Base-by-base conservation (phyloP, 2,113 vertebrate species). In the Electrona antarctica region DNA sequence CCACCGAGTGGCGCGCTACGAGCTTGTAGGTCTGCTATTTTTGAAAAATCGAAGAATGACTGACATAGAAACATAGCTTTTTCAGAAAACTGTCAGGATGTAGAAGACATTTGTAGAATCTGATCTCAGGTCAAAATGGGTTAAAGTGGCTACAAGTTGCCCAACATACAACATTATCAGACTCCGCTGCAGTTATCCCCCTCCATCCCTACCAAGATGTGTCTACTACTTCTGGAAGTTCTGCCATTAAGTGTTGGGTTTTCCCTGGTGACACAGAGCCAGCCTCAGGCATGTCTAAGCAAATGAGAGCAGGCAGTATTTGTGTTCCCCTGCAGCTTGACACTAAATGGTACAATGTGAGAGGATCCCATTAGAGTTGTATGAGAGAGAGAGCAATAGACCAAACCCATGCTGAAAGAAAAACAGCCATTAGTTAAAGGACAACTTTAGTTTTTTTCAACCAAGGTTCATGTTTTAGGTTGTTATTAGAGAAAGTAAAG, bases 341-440 rank as follows among this genome's bases (percentile, higher is more conserved):
- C 70, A 80, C 63, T 70, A 84, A 86, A 78, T 68, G 56, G 66
- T 73, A 79, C 71, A 73, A 86, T 77, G 76, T 85, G 59, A 73
- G 55, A 79, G 21, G 62, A 13, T 85, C 60, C 60, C 66, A 54
- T 12, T 71, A 82, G 80, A 81, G 60, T 64, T 64, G 21, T 71
- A 76, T 45, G 46, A 79, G 63, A 69, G 47, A 69, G 47, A 69
- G 58, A 28, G 21, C 21, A 21, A 60, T n/a, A 56, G 55, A 65
- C 72, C 47, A 9, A 6, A 88, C 56, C 15, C 67, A 29, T 15
- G 67, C 69, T 71, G 15, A 45, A 54, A n/a, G 58, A 64, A 69
- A 29, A 60, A 61, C 61, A 64, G 52, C 76, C 71, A 78, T 85
- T 82, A 78, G 64, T 7, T n/a, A n/a, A n/a, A n/a, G n/a, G n/a